A percentile compares a stretch with the other conserved stretches of the same genome.
Conservation (phyloP, 2,797 vertebrate species). For the Helostoma temminkii region DNA sequence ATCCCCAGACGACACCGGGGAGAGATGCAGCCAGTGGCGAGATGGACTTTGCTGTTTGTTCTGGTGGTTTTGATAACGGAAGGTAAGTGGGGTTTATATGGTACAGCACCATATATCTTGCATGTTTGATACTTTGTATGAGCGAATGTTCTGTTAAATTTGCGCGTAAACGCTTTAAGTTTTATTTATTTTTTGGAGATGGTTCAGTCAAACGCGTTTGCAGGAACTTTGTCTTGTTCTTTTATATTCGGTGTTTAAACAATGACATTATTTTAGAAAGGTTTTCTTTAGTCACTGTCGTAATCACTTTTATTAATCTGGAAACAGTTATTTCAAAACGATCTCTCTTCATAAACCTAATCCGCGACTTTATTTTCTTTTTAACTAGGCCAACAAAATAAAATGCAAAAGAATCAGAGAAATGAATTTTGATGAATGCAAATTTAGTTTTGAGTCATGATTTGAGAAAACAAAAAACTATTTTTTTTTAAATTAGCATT, state of each 20-base stretch:
- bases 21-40: slow-evolving; percentile 72
- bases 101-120: too few relatives aligned
- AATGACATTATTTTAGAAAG: too few relatives aligned
- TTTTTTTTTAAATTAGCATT: slow-evolving; percentile 58
- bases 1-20: slow-evolving; percentile 33
- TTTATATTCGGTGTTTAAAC: not conserved
- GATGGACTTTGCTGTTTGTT: slow-evolving; percentile 75
- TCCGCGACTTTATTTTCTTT: not conserved
- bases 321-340: not conserved
- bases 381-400: slow-evolving; percentile 41
- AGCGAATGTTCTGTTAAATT: too few relatives aligned
- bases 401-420: slow-evolving; percentile 22
- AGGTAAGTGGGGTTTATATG: slow-evolving; percentile 70
- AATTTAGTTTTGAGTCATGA: slow-evolving; percentile 57
- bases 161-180: not conserved
- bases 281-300: not conserved
- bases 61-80: slow-evolving; percentile 67
- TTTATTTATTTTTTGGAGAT: not conserved
- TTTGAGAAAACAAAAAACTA: slow-evolving; percentile 45
- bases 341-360: not conserved
- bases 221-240: slow-evolving; percentile 1
- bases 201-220: not conserved
- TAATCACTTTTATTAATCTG: slow-evolving; percentile 1
- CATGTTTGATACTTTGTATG: not conserved
- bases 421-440: slow-evolving; percentile 59